Percentiles rank a stretch among this genome's conserved stretches.
Conservation (phyloP, 2,888 invertebrate genomes). For the Amaurobius ferox region DNA sequence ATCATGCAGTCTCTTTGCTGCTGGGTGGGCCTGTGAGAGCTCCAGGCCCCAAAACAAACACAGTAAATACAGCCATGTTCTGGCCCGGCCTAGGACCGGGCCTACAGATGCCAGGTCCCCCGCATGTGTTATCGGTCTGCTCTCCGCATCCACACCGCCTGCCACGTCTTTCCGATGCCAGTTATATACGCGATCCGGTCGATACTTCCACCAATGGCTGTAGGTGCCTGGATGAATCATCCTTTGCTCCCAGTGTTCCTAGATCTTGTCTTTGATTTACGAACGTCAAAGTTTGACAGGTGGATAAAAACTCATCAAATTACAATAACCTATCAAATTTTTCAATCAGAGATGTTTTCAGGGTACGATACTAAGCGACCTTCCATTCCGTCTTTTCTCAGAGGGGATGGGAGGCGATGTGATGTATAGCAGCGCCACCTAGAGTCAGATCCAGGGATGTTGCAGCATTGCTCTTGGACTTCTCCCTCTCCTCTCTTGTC, state of each 20-base stretch:
- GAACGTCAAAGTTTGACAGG: neutral
- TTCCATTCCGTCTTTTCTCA: constrained; percentile 36
- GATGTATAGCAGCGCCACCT: constrained; percentile 30
- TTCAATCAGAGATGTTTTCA: constrained; percentile 19
- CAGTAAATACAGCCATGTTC: constrained; percentile 23
- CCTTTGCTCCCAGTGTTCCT: neutral
- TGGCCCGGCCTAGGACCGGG: neutral
- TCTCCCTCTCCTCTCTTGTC: constrained; percentile 6
- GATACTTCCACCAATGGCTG: constrained; percentile 32
- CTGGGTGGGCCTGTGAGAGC: constrained; percentile 82
- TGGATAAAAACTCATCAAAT: neutral
- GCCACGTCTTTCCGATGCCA: constrained; percentile 56
- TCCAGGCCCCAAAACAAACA: neutral
- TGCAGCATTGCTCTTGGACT: constrained; percentile 39
- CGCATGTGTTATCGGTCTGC: constrained; percentile 42
- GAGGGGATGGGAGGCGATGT: constrained; percentile 14
- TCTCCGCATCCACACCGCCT: constrained; percentile 45
- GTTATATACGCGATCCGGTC: constrained; percentile 60
- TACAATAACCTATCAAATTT: constrained; percentile 16
- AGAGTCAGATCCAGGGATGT: constrained; percentile 36
- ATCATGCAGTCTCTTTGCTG: constrained; percentile 96
- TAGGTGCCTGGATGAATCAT: constrained; percentile 1
- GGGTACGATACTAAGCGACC: constrained; percentile 28
- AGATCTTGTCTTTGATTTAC: neutral
- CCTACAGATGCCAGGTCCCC: neutral